phyloP scores from a whole-genome alignment of 2,888 invertebrate genomes.

The Drosophila pseudotakahashii region DNA sequence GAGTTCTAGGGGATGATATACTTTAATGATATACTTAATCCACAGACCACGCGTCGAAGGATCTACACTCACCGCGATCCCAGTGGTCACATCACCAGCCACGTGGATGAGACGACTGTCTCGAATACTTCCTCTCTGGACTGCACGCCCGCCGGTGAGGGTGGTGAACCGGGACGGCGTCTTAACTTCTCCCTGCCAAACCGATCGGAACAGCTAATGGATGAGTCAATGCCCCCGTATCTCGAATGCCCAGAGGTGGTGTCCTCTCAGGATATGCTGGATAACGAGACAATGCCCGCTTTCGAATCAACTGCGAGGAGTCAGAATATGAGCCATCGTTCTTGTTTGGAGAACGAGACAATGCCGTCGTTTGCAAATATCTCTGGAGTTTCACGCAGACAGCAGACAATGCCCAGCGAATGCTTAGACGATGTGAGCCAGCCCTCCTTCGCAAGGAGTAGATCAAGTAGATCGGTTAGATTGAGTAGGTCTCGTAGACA shows the following conservation, averaged over 20 bases:
- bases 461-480: not conserved
- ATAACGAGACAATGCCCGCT: constrained; percentile 21
- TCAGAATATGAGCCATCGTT: not conserved
- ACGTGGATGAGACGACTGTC: constrained; percentile 45
- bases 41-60: constrained; percentile 27
- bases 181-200: constrained; percentile 30
- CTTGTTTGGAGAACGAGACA: constrained; percentile 12
- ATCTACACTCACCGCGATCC: constrained; percentile 47
- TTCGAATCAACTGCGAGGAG: not conserved
- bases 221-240: constrained; percentile 50
- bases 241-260: not conserved
- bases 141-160: constrained; percentile 3
- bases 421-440: constrained; percentile 7
- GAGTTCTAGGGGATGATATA: no score
- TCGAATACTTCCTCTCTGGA: constrained; percentile 24
- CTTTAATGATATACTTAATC: not conserved
- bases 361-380: constrained; percentile 11
- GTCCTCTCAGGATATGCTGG: constrained; percentile 3
- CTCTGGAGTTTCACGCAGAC: not conserved
- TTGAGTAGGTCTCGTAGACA: not conserved
- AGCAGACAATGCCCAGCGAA: constrained; percentile 10
- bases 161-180: constrained; percentile 13
- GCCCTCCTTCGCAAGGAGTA: constrained; percentile 3
- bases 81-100: constrained; percentile 49
- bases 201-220: constrained; percentile 33